Percentiles rank a stretch among this genome's conserved stretches.
phyloP scores from a whole-genome alignment of 2,113 vertebrate genomes.

The Tragulus kanchil region DNA sequence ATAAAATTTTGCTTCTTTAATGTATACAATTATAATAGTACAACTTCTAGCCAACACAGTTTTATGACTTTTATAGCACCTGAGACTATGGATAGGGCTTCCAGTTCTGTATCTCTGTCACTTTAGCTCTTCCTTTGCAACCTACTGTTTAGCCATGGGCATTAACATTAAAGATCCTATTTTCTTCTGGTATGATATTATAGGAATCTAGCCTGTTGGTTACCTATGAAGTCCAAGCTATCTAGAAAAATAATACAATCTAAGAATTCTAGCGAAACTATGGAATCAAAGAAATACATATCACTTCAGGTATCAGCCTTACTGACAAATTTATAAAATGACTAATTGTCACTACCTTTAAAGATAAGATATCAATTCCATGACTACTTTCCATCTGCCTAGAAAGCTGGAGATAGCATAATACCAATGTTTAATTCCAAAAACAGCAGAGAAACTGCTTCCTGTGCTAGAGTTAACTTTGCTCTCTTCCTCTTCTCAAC shows the following conservation, averaged over 20 bases:
- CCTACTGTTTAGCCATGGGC: not conserved
- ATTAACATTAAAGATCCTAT: not conserved
- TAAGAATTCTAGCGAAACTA: not conserved
- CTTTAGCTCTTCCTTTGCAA: not conserved
- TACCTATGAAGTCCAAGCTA: not conserved
- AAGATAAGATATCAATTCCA: not conserved
- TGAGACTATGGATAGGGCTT: not conserved
- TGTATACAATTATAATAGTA: not conserved
- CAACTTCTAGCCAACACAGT: not conserved
- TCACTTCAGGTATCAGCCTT: not conserved
- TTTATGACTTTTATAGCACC: not conserved
- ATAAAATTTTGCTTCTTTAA: constrained; percentile 54
- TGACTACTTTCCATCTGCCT: not conserved
- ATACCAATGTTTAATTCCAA: not conserved
- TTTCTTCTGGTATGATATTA: not conserved
- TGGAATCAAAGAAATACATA: not conserved
- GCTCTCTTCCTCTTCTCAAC: not conserved
- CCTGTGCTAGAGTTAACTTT: not conserved
- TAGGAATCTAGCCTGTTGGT: not conserved
- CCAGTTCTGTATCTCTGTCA: not conserved
- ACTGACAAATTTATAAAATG: not conserved
- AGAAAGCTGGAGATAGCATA: not conserved
- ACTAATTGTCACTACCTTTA: not conserved
- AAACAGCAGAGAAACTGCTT: not conserved
- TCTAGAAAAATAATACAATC: not conserved